A percentile compares a stretch with the other conserved stretches of the same genome.
phyloP scores from a whole-genome alignment of 2,888 invertebrate genomes.

The Alentia gelatinosa region DNA sequence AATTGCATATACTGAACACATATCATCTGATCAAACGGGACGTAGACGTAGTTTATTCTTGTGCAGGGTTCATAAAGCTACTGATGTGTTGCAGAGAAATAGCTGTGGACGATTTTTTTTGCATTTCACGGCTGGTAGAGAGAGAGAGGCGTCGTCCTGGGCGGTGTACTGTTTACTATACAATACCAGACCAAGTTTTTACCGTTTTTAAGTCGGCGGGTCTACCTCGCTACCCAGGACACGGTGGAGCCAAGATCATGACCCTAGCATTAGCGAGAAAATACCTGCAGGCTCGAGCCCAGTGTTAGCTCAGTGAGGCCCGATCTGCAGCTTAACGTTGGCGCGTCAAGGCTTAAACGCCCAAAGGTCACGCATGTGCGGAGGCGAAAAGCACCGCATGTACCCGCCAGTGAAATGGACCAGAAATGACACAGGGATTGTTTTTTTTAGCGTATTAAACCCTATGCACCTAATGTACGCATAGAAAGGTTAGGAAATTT shows the following conservation, averaged over 20 bases:
- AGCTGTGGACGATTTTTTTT: neutral
- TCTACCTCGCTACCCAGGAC: constrained; percentile 4
- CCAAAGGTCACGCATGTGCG: constrained; percentile 6
- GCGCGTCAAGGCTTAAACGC: constrained; percentile 16
- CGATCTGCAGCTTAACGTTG: neutral
- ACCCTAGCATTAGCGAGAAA: constrained; percentile 20
- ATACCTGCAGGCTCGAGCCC: neutral
- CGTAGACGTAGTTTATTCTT: too few species aligned
- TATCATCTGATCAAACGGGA: too few species aligned
- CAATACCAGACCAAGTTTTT: neutral
- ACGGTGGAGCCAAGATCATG: constrained; percentile 6
- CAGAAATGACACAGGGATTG: neutral
- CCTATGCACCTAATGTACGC: neutral
- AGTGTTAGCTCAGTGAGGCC: neutral
- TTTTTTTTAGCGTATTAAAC: neutral
- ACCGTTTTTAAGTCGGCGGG: neutral
- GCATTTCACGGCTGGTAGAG: neutral
- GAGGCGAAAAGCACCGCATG: neutral
- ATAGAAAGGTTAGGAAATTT: neutral
- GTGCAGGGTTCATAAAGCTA: neutral
- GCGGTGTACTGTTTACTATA: neutral
- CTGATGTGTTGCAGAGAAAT: neutral
- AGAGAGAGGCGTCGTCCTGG: neutral
- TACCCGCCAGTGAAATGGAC: neutral
- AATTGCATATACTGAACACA: too few species aligned